Base-by-base conservation (phyloP, 2,888 invertebrate species). In the Pammene aurita region DNA sequence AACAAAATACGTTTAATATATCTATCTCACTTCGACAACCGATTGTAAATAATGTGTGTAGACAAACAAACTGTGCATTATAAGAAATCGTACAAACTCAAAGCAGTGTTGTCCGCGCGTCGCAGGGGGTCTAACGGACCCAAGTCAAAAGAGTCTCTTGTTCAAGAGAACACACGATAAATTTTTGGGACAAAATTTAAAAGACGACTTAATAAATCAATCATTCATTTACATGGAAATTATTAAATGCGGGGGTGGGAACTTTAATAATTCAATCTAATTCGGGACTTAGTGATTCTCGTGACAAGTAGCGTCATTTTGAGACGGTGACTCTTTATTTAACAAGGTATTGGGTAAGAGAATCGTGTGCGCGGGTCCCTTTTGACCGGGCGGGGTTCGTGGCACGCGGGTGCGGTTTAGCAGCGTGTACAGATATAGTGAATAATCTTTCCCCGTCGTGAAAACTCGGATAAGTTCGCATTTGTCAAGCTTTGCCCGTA, bases 331-430 rank as follows among this genome's bases (percentile, higher is more conserved):
- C 26, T 26, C 4, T 26, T 26, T 26, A 26, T 1, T 26, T 26
- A 4, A 26, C 26, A 26, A 26, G n/a, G 26, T 26, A 26, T 26
- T 26, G 26, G 26, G 26, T 26, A 26, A 26, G 2, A 26, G 26
- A 26, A 18, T 18, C 18, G 35, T 14, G 57, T 57, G 56, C 48
- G 38, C 52, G 44, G 44, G n/a, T 68, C 68, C 65, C 65, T 69
- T 69, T 69, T 58, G 65, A 69, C 54, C 67, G 52, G 69, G 61
- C 79, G 79, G 46, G 38, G 61, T 9, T 68, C 81, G 85, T 86
- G 89, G 87, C 84, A 81, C 82, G 78, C 80, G 88, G 90, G 90
- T 89, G 89, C 86, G 90, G 88, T 90, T 85, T 89, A 85, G 77
- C 76, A 78, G 78, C 76, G 77, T 76, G 74, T 26, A 26, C 26